phyloP scores from a whole-genome alignment of 2,888 invertebrate genomes.

The Acleris cristana region DNA sequence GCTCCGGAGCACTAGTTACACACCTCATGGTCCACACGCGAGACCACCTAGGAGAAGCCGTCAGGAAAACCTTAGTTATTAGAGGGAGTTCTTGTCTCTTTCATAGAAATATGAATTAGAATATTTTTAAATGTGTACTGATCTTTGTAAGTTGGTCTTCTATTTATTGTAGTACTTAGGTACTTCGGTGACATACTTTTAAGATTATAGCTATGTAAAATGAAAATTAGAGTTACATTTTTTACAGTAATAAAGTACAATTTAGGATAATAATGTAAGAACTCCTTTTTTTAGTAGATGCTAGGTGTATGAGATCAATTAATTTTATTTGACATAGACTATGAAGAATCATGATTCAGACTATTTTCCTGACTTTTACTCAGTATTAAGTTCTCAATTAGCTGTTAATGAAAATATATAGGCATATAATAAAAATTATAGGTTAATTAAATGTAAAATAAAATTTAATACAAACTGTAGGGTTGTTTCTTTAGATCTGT shows the following conservation, averaged over 20 bases:
- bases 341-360: constrained; percentile 62
- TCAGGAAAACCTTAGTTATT: constrained; percentile 76
- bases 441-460: constrained; percentile 74
- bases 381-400: constrained; percentile 83
- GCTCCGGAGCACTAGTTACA: constrained; percentile 83
- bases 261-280: constrained; percentile 73
- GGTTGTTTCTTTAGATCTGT: constrained; percentile 80
- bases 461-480: constrained; percentile 75
- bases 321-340: constrained; percentile 62
- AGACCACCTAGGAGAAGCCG: constrained; percentile 80
- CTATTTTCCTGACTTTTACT: constrained; percentile 66
- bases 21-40: constrained; percentile 77
- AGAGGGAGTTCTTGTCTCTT: constrained; percentile 71
- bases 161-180: constrained; percentile 83
- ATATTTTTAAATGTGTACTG: constrained; percentile 73
- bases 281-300: constrained; percentile 62
- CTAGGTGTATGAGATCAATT: constrained; percentile 64
- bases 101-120: constrained; percentile 71
- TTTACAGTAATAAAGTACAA: constrained; percentile 77
- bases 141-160: constrained; percentile 77
- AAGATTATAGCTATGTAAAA: constrained; percentile 75
- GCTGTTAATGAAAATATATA: constrained; percentile 63
- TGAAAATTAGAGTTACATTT: constrained; percentile 63
- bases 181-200: constrained; percentile 78
- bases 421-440: constrained; percentile 69